Evolutionary conservation across 2,797 vertebrate genomes (phyloP), one percentile per base, ranked within the genome.

Genomic region (Microctenopoma steveboyesi): DNA sequence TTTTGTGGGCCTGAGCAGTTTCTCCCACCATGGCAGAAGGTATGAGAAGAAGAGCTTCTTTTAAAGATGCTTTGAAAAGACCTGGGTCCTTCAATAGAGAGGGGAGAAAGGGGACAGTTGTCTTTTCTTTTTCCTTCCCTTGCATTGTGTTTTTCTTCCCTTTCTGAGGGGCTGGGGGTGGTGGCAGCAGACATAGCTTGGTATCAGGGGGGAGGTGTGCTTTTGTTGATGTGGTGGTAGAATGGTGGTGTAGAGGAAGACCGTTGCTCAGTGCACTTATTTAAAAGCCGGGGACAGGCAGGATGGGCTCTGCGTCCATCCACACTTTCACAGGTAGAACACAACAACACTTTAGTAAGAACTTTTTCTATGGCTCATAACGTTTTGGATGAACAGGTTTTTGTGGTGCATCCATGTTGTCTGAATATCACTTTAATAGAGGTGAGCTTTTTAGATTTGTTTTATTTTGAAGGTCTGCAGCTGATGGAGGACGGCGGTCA

Each of bases 131-230:
- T 15, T 25, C 27, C 35, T 39, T 15, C 30, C 27, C 25, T 22
- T 13, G 22, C 6, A 25, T 58, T 55, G 60, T 75, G 8, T 82
- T 57, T 83, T 70, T 72, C 89, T 82, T 93, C 94, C 93, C 92
- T 95, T 89, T 93, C 92, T 93, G 86, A 91, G 88, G 93, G 93
- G 93, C 27, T 50, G 93, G 7, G 22, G 94, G 37, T 39, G 89
- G 90, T 90, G 91, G 35, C 57, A 92, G 84, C 88, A 89, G 67
- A 88, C 90, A 92, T 91, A 81, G 69, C 88, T 85, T 76, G 93
- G 89, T 92, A 91, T 93, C 88, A 85, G 74, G 88, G 88, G 84
- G 92, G 92, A 91, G 93, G 47, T 92, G 88, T 91, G 92, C 84
- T 89, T 91, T 89, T 87, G 87, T 89, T 82, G 74, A 80, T 40